Base-by-base conservation (phyloP, 1,140 invertebrate genomes). In the Eubasilissa regina region DNA sequence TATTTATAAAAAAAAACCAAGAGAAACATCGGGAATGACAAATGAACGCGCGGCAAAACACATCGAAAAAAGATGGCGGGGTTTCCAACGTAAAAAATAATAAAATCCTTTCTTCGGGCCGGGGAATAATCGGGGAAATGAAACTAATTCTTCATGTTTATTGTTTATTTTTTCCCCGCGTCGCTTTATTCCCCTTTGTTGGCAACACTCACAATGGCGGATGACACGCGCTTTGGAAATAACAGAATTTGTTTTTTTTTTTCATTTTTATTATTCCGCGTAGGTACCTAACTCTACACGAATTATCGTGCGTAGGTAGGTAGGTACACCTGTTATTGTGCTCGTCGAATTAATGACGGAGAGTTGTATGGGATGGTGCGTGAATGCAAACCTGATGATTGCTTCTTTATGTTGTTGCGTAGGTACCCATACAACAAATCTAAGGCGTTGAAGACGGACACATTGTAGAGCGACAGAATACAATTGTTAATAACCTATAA, bases 111-210 rank as follows among this genome's bases (percentile, higher is more conserved):
- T 78, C 70, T 81, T 81, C 56, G 76, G 74, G 62, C 76, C 76
- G 77, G 56, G 74, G 74, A 76, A 80, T 80, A 80, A 80, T 80
- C 79, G 79, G 74, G 80, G 80, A 81, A 81, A 81, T 81, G 76
- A 76, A 81, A 81, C 80, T 81, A 81, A 81, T 81, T 81, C 77
- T 78, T 81, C 80, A 81, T 78, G 80, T 81, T 80, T 81, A 81
- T 81, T 81, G 76, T 81, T 81, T 81, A 74, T 78, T 81, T 81
- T 75, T 53, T 72, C 25, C 12, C 25, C 25, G 25, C 25, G 25
- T 35, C 25, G 25, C 25, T 35, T 35, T 35, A 6, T 35, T 35
- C 25, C 68, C 68, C 47, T 53, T 72, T 72, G 47, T 72, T 72
- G 68, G 68, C 68, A 53, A 55, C 68, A 35, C 48, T 72, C 68